phyloP scores from a whole-genome alignment of 2,797 vertebrate species.

The Falco novaeseelandiae region DNA sequence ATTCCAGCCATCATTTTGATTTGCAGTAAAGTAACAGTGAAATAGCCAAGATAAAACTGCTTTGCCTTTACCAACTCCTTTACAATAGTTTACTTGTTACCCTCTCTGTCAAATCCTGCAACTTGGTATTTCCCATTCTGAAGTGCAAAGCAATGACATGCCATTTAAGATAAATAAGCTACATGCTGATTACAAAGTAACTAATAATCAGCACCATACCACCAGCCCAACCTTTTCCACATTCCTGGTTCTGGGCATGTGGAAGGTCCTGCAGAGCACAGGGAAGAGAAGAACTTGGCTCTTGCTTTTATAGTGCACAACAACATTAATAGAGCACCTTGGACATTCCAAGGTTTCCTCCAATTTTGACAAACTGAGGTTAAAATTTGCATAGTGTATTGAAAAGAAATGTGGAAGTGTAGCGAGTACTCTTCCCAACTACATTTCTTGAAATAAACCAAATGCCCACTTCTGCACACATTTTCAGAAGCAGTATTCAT shows the following conservation, averaged over 20 bases:
- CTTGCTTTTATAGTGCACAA: rapidly evolving
- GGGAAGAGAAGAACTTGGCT: neutral
- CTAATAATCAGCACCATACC: rapidly evolving
- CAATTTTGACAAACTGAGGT: neutral
- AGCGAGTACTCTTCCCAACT: neutral
- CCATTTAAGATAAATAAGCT: neutral
- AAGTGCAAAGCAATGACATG: rapidly evolving
- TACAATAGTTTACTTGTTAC: neutral
- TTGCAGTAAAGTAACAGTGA: neutral
- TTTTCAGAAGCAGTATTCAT: neutral
- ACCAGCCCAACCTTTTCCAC: neutral
- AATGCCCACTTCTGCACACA: neutral
- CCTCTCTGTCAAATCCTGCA: neutral
- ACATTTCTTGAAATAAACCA: neutral
- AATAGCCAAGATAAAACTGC: rapidly evolving
- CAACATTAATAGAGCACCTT: neutral
- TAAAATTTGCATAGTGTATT: neutral
- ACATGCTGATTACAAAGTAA: neutral
- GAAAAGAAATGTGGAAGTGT: neutral
- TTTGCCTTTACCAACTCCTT: neutral
- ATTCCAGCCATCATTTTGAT: neutral
- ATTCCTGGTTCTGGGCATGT: neutral
- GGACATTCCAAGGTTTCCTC: neutral
- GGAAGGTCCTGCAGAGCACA: neutral
- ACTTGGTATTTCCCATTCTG: rapidly evolving